Evolutionary conservation across 2,888 invertebrate genomes (phyloP).

Genomic region (Drosophila recens): DNA sequence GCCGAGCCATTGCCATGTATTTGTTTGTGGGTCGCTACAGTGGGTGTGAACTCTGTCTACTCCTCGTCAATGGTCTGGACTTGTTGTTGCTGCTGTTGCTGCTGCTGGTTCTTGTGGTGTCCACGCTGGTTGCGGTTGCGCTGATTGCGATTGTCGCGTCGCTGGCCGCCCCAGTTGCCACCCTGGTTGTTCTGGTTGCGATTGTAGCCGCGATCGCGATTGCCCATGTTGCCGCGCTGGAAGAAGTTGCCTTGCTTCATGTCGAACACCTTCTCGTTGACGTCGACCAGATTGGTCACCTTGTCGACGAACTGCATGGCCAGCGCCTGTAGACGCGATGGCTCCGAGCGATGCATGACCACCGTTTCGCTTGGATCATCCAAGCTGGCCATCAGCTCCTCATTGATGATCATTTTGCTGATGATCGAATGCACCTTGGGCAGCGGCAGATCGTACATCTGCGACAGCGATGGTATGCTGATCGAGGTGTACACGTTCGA

Average conservation of each 20-base stretch:
- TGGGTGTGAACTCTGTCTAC: constrained; percentile 56
- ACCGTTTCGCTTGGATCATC: constrained; percentile 99
- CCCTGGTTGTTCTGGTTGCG: constrained; percentile 84
- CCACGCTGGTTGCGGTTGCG: constrained; percentile 84
- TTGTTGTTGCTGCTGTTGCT: constrained; percentile 77
- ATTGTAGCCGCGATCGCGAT: constrained; percentile 85
- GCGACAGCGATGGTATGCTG: constrained; percentile 94
- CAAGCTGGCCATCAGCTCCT: constrained; percentile 97
- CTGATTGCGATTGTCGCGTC: constrained; percentile 84
- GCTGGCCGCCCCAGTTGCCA: constrained; percentile 84
- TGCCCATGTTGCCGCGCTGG: constrained; percentile 90
- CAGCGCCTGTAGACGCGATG: constrained; percentile 97
- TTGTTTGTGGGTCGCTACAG: constrained; percentile 40
- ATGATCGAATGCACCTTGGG: constrained; percentile 96
- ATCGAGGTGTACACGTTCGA: constrained; percentile 99
- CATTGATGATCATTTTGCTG: constrained; percentile 99
- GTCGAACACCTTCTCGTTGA: constrained; percentile 98
- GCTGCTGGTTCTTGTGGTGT: constrained; percentile 82
- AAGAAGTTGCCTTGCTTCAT: constrained; percentile 96
- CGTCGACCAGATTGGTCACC: constrained; percentile 97
- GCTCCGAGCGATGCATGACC: constrained; percentile 99
- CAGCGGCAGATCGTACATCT: constrained; percentile 97
- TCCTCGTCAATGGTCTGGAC: constrained; percentile 78
- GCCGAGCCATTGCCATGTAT: constrained; percentile 42
- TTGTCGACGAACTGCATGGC: constrained; percentile 95